phyloP scores from a whole-genome alignment of 2,113 vertebrate species.

The Thymallus thymallus region DNA sequence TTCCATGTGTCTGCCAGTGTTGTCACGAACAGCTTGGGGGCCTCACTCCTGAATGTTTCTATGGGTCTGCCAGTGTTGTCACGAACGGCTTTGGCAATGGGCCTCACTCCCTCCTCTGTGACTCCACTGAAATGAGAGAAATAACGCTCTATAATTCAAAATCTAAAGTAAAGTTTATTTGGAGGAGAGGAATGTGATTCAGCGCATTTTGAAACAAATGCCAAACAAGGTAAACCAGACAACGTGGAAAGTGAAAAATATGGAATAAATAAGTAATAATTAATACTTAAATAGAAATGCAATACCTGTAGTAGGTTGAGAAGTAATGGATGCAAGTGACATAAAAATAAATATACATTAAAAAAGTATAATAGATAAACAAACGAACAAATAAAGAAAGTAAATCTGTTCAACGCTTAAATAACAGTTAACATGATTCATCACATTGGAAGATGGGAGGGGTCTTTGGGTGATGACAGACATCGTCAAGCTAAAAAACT shows the following conservation, averaged over 20 bases:
- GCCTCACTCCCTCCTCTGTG: neutral
- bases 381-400: constrained; percentile 1
- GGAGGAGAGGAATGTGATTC: constrained; percentile 28
- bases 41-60: too few relatives aligned
- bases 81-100: too few relatives aligned
- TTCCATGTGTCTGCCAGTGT: too few relatives aligned
- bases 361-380: neutral
- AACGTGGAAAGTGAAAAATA: neutral
- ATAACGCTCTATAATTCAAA: neutral
- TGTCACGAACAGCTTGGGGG: too few relatives aligned
- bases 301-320: neutral
- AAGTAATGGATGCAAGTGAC: too few relatives aligned
- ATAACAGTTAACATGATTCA: constrained; percentile 3
- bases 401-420: neutral
- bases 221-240: constrained; percentile 27
- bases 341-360: constrained; percentile 1
- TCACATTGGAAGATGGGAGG: neutral
- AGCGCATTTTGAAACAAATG: constrained; percentile 40
- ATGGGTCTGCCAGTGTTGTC: too few relatives aligned
- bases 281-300: constrained; percentile 20
- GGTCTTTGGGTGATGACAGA: neutral
- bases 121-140: neutral
- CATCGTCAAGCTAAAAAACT: too few relatives aligned
- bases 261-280: constrained; percentile 27
- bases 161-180: constrained; percentile 43